phyloP scores from a whole-genome alignment of 2,797 vertebrate species.

The Protonibea diacanthus region DNA sequence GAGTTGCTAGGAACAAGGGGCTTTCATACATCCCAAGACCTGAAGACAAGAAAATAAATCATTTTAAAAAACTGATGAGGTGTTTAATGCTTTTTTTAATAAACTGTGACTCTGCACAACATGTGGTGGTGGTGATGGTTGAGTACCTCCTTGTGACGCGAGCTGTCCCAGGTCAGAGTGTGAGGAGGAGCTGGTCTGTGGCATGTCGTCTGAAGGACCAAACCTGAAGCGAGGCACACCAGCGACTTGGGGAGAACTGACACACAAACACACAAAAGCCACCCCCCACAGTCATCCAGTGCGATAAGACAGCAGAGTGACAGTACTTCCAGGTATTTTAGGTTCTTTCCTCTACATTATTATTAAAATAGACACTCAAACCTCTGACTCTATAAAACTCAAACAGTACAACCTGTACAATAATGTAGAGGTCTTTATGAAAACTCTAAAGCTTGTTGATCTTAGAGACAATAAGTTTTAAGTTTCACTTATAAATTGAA shows the following conservation, averaged over 20 bases:
- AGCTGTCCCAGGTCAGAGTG: conserved; percentile 96
- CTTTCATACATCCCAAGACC: conserved; percentile 97
- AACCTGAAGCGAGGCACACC: conserved; percentile 94
- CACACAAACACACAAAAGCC: neutral
- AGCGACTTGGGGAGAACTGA: conserved; percentile 94
- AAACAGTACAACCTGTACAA: neutral
- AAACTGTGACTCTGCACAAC: neutral
- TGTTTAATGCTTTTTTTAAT: neutral
- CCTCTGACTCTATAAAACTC: neutral
- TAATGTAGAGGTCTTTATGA: neutral
- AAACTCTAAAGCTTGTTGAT: neutral
- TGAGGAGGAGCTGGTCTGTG: conserved; percentile 90
- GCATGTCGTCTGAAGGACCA: conserved; percentile 91
- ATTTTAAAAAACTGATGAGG: too few species aligned
- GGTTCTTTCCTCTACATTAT: neutral
- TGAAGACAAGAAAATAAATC: conserved; percentile 57
- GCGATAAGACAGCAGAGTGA: neutral
- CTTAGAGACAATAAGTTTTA: neutral
- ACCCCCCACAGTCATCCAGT: neutral
- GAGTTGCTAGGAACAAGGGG: conserved; percentile 89
- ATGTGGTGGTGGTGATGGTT: too few species aligned
- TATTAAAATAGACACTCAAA: neutral
- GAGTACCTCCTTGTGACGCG: conserved; percentile 94
- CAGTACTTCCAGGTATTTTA: neutral
- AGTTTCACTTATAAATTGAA: neutral